A percentile compares a stretch with the other conserved stretches of the same genome.
Evolutionary conservation across 2,797 vertebrate genomes (phyloP).

Genomic region (Anomalospiza imberbis): DNA sequence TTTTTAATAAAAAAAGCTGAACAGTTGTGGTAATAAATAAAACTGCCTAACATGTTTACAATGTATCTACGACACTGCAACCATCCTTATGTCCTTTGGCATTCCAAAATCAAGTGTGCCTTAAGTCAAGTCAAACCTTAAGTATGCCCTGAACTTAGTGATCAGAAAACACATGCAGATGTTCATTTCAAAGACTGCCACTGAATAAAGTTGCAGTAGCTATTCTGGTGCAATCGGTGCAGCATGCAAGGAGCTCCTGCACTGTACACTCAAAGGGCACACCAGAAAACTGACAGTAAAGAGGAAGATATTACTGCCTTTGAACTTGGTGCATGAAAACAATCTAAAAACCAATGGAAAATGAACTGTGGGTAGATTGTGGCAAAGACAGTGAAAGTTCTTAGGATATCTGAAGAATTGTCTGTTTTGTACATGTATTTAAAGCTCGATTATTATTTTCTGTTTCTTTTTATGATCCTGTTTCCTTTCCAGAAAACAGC

Average conservation of each 20-base stretch:
- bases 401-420: neutral
- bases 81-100: neutral
- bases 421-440: neutral
- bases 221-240: neutral
- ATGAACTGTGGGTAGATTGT: neutral
- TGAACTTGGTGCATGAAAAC: neutral
- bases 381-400: neutral
- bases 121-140: neutral
- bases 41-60: neutral
- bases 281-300: neutral
- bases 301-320: neutral
- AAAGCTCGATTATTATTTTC: neutral
- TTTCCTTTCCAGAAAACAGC: neutral
- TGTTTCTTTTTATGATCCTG: neutral
- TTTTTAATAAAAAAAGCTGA: neutral
- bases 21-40: neutral
- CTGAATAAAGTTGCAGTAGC: neutral
- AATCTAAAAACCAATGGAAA: neutral
- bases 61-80: neutral
- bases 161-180: neutral
- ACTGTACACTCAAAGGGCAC: neutral
- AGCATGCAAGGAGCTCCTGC: neutral
- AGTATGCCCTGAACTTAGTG: neutral
- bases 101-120: neutral
- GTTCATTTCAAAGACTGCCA: neutral